These are phyloP conservation scores for Arenaria interpres DNA, from an alignment of 2,113 vertebrate genomes.

Conservation along the genomic window DNA sequence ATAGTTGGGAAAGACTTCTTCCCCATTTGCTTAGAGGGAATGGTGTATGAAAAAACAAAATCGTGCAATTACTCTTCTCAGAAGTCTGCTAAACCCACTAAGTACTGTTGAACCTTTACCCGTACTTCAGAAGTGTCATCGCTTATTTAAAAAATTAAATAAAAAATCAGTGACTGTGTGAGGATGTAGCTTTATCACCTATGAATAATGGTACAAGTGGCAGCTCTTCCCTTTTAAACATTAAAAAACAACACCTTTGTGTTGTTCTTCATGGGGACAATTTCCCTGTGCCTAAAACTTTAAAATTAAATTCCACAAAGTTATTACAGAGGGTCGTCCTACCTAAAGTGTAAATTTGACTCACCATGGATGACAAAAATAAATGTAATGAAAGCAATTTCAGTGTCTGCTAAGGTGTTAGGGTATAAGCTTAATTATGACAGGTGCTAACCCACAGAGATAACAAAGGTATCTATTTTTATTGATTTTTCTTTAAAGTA, in stretches of 20 bases:
- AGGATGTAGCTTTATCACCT: not conserved
- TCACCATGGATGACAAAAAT: not conserved
- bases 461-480: not conserved
- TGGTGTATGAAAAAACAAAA: not conserved
- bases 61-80: not conserved
- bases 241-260: not conserved
- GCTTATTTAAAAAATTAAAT: not conserved
- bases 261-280: not conserved
- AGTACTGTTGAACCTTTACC: not conserved
- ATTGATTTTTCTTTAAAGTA: constrained; percentile 7
- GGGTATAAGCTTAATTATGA: not conserved
- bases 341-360: not conserved
- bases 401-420: not conserved
- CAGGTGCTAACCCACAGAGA: not conserved
- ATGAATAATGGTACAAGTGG: not conserved
- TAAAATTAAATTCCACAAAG: not conserved
- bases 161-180: not conserved
- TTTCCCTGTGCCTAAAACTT: not conserved
- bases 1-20: not conserved
- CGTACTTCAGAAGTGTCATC: not conserved
- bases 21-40: not conserved
- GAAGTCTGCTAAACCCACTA: not conserved
- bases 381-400: not conserved
- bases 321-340: not conserved
- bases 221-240: not conserved